Evolutionary conservation across 2,797 vertebrate genomes (phyloP).

Genomic region (Sphenopsis melanotis): DNA sequence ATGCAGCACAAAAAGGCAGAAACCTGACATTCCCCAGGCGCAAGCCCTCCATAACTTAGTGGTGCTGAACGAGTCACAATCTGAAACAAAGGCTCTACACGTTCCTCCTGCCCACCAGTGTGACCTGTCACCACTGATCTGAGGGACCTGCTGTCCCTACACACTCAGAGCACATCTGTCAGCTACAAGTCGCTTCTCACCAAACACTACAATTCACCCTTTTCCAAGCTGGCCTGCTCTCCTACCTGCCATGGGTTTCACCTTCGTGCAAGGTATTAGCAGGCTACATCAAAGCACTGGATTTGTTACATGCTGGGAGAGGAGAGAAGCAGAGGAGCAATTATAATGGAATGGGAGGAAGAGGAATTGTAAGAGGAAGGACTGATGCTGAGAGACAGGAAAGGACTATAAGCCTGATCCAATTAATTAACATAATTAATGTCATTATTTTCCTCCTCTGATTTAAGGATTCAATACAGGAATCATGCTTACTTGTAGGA

Average conservation of each 20-base stretch:
- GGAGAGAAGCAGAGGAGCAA: neutral
- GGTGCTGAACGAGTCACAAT: neutral
- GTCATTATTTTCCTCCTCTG: slow-evolving; percentile 55
- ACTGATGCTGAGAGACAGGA: slow-evolving; percentile 58
- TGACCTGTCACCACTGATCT: neutral
- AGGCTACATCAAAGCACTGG: neutral
- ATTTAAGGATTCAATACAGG: slow-evolving; percentile 51
- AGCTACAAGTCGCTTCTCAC: neutral
- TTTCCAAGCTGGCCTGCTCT: neutral
- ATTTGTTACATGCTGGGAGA: neutral
- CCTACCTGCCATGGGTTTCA: neutral
- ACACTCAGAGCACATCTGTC: neutral
- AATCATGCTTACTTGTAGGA: slow-evolving; percentile 24
- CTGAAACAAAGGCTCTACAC: neutral
- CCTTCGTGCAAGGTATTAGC: neutral
- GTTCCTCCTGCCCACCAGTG: neutral
- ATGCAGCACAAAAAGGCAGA: neutral
- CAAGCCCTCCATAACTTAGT: neutral
- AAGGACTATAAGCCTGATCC: slow-evolving; percentile 34
- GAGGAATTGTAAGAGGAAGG: slow-evolving; percentile 50
- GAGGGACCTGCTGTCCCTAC: neutral
- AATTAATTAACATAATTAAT: slow-evolving; percentile 65
- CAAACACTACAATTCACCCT: neutral
- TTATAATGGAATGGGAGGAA: slow-evolving; percentile 14
- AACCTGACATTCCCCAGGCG: neutral